Conservation (phyloP, 2,797 vertebrate genomes). For the Columba guinea region DNA sequence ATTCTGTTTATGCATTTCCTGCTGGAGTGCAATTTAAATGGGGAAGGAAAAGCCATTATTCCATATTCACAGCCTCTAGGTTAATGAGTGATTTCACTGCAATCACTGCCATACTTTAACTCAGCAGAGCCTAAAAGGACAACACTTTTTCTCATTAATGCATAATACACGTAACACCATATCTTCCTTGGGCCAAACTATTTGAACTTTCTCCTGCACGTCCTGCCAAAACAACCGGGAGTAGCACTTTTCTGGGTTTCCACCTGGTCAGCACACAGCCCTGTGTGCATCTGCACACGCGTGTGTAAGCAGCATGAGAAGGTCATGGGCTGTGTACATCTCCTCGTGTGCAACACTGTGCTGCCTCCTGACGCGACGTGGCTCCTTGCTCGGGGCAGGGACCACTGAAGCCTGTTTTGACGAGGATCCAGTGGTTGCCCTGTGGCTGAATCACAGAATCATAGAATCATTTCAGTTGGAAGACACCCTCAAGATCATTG, state of each 20-base stretch:
- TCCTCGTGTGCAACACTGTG: not conserved
- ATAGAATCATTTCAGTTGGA: too few species aligned
- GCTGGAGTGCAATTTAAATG: not conserved
- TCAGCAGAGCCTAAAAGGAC: not conserved
- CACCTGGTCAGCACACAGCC: not conserved
- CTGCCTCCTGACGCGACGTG: not conserved
- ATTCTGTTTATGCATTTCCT: not conserved
- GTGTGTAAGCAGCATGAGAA: not conserved
- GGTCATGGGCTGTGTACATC: not conserved
- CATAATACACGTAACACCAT: not conserved
- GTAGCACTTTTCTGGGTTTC: not conserved
- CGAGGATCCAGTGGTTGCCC: not conserved
- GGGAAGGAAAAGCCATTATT: not conserved
- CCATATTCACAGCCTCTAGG: not conserved
- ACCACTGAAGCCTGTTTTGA: not conserved
- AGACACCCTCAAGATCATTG: too few species aligned
- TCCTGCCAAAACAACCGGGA: not conserved
- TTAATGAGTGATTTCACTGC: not conserved
- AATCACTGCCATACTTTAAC: not conserved
- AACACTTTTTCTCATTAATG: not conserved
- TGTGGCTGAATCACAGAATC: not conserved
- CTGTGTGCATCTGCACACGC: rapidly evolving
- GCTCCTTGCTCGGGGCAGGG: not conserved
- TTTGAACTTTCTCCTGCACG: not conserved
- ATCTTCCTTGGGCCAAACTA: not conserved